Conservation (phyloP, 2,113 vertebrate species). For the Leucosticte australis region DNA sequence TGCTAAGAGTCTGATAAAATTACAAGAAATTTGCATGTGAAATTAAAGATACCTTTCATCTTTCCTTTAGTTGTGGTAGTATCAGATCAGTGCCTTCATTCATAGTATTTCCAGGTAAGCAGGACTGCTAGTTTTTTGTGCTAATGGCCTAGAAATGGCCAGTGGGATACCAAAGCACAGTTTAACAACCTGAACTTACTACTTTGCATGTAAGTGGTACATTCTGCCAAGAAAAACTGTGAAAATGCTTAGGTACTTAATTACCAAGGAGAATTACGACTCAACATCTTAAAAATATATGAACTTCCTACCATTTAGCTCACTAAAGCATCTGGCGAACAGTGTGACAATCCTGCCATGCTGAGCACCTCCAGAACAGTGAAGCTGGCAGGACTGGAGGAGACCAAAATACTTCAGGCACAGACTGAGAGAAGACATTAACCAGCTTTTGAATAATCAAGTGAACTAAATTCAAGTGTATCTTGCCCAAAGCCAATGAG, state of each 20-base stretch:
- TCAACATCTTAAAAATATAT: neutral
- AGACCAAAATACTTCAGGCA: neutral
- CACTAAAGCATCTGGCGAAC: neutral
- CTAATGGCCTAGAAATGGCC: neutral
- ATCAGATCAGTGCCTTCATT: neutral
- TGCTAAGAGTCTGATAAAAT: neutral
- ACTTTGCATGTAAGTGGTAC: neutral
- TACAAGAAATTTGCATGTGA: neutral
- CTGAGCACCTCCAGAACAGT: neutral
- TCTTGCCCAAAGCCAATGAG: neutral
- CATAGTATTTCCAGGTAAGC: neutral
- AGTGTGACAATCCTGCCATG: neutral
- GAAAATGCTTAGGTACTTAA: neutral
- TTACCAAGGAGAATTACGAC: neutral
- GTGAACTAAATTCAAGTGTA: neutral
- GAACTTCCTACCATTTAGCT: neutral
- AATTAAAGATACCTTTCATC: neutral
- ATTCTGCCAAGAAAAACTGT: neutral
- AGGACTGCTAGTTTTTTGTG: neutral
- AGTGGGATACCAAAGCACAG: neutral
- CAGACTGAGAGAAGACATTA: neutral
- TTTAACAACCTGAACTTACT: neutral
- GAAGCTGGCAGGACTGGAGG: neutral
- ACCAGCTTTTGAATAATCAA: neutral
- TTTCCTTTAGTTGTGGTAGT: neutral